phyloP scores from a whole-genome alignment of 2,113 vertebrate species.

The Passer domesticus region DNA sequence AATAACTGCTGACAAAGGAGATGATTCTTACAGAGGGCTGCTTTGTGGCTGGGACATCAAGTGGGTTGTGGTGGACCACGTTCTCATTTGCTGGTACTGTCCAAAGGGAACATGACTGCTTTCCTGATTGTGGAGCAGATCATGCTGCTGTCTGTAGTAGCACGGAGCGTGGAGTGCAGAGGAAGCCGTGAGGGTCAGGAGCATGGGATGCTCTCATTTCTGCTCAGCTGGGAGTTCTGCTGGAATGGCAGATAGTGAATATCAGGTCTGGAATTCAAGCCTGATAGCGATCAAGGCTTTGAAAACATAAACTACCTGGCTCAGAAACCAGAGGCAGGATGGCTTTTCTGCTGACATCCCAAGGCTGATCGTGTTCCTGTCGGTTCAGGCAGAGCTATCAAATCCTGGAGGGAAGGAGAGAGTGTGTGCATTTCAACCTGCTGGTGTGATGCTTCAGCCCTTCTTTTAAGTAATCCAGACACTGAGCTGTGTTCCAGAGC shows the following conservation, averaged over 20 bases:
- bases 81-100: neutral
- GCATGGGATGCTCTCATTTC: neutral
- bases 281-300: neutral
- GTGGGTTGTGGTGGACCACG: neutral
- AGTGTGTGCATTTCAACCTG: neutral
- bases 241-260: neutral
- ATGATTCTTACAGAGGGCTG: neutral
- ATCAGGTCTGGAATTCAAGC: neutral
- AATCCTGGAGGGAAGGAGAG: neutral
- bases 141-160: neutral
- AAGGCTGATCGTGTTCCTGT: neutral
- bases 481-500: neutral
- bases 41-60: neutral
- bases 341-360: neutral
- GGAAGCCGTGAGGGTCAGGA: neutral
- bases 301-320: neutral
- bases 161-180: neutral
- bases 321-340: neutral
- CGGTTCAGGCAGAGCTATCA: neutral
- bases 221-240: neutral
- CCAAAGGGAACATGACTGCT: neutral
- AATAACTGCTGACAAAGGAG: neutral
- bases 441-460: neutral
- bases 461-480: neutral
- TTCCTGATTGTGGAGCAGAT: neutral